Conservation (phyloP, 2,888 invertebrate genomes). For the Eupithecia centaureata region DNA sequence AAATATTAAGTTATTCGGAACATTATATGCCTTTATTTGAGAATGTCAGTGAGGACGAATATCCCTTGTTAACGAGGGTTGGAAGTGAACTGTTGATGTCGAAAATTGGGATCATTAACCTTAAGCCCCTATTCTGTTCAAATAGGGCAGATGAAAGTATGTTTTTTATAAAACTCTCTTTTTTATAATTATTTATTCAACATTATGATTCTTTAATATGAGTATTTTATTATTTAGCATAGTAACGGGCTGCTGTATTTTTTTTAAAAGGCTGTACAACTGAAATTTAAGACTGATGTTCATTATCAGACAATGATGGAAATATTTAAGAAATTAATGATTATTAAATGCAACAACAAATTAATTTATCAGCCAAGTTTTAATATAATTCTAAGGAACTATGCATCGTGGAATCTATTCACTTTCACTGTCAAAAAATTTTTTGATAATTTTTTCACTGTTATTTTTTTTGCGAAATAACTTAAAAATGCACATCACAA, state of each 20-base stretch:
- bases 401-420: neutral
- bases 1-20: neutral
- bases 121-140: neutral
- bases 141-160: too few relatives aligned
- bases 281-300: too few relatives aligned
- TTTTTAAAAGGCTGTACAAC: too few relatives aligned
- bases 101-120: neutral
- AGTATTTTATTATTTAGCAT: neutral
- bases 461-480: neutral
- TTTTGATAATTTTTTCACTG: too few relatives aligned
- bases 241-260: neutral
- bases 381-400: neutral
- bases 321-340: neutral
- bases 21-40: neutral
- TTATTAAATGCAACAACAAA: too few relatives aligned
- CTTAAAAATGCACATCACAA: neutral
- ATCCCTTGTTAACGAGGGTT: neutral
- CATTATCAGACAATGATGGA: neutral
- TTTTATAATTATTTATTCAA: too few relatives aligned
- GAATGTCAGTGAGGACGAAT: neutral
- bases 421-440: slow-evolving; percentile 7
- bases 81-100: neutral
- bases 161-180: neutral
- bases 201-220: too few relatives aligned
- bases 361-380: neutral